Evolutionary conservation across 2,113 vertebrate species (phyloP).

Genomic region (Gallinago media): DNA sequence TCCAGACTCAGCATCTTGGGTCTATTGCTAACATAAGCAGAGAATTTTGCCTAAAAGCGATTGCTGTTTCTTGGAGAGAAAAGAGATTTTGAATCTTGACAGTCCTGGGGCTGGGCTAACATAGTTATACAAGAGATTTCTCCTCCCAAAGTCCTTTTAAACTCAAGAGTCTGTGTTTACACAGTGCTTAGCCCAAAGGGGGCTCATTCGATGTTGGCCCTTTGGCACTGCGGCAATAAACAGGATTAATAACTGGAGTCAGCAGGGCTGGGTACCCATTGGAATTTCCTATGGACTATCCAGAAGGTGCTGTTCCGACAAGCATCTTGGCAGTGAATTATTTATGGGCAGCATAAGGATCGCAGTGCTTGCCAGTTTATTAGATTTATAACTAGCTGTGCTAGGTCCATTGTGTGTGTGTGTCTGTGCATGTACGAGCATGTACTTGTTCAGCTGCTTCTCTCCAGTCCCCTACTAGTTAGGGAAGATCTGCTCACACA

Average conservation of each 20-base stretch:
- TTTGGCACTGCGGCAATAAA: conserved; percentile 61
- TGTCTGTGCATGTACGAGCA: not conserved
- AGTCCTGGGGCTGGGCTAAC: conserved; percentile 16
- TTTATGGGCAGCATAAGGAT: conserved; percentile 69
- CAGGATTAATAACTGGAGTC: conserved; percentile 62
- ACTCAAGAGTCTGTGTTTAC: conserved; percentile 52
- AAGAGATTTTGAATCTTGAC: conserved; percentile 19
- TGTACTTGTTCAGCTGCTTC: not conserved
- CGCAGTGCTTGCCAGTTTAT: conserved; percentile 52
- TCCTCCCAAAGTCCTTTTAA: conserved; percentile 24
- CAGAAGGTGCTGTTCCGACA: conserved; percentile 66
- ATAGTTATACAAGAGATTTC: not conserved
- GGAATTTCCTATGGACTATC: conserved; percentile 61
- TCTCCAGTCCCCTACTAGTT: not conserved
- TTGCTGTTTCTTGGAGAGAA: conserved; percentile 32
- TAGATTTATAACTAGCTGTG: conserved; percentile 65
- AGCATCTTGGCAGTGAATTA: conserved; percentile 70
- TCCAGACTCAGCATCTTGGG: not conserved
- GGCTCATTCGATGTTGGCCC: conserved; percentile 18
- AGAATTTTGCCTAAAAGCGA: conserved; percentile 41
- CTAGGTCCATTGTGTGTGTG: conserved; percentile 3
- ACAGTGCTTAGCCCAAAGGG: conserved; percentile 41
- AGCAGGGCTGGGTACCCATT: conserved; percentile 39
- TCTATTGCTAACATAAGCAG: conserved; percentile 1
- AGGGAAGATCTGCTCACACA: not conserved